phyloP scores from a whole-genome alignment of 2,113 vertebrate species.

The Neolamprologus hecqui region DNA sequence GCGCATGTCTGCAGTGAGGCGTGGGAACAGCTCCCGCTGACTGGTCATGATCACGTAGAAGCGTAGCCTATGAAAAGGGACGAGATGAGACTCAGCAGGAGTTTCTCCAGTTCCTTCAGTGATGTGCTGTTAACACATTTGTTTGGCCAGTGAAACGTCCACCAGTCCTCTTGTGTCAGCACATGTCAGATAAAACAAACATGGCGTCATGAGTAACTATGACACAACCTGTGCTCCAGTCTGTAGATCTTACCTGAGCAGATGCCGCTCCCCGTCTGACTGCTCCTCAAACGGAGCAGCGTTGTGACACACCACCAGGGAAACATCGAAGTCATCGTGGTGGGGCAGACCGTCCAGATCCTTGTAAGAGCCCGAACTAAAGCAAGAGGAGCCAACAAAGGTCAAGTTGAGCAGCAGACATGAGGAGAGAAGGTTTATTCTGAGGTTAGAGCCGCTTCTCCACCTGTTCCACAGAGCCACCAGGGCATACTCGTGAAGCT shows the following conservation, averaged over 20 bases:
- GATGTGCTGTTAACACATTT: not conserved
- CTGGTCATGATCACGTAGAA: slow-evolving; percentile 97
- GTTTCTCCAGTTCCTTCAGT: fast-evolving
- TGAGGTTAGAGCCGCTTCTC: not conserved
- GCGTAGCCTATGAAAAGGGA: slow-evolving; percentile 68
- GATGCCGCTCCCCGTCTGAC: slow-evolving; percentile 86
- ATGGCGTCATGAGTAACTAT: not conserved
- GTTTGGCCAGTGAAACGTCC: not conserved
- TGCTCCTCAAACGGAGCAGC: slow-evolving; percentile 93
- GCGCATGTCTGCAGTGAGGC: slow-evolving; percentile 88
- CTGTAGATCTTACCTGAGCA: slow-evolving; percentile 77
- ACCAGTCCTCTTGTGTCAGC: not conserved
- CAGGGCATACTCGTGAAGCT: slow-evolving; percentile 89
- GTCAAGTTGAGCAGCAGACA: not conserved
- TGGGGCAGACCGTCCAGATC: slow-evolving; percentile 91
- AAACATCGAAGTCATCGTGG: slow-evolving; percentile 96
- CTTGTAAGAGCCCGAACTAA: slow-evolving; percentile 90
- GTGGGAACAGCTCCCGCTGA: slow-evolving; percentile 92
- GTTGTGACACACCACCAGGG: slow-evolving; percentile 90
- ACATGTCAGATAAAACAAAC: not conserved
- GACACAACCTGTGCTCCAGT: not conserved
- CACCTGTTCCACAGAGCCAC: slow-evolving; percentile 96
- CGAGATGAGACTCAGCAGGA: not conserved
- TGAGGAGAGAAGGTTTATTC: not conserved
- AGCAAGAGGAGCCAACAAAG: not conserved